phyloP scores from a whole-genome alignment of 2,888 invertebrate genomes.

The Andrena dorsata region DNA sequence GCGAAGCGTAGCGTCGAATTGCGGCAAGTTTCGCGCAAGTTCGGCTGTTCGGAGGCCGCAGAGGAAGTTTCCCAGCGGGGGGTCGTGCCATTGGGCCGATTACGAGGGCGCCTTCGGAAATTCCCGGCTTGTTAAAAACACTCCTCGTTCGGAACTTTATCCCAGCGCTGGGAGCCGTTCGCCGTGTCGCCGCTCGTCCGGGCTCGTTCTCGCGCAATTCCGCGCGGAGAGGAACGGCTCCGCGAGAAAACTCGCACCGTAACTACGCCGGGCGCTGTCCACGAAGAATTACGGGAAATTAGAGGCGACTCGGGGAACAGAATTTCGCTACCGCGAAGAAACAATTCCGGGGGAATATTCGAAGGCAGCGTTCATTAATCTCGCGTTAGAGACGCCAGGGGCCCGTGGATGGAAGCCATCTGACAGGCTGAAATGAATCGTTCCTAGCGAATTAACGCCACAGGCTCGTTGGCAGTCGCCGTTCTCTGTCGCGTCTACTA shows the following conservation, averaged over 20 bases:
- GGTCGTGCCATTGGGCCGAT: not conserved
- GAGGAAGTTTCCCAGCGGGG: not conserved
- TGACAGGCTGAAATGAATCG: conserved; percentile 40
- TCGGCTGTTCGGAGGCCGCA: not conserved
- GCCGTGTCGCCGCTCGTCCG: not conserved
- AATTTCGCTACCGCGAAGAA: not conserved
- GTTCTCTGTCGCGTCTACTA: conserved; percentile 46
- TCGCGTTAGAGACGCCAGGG: conserved; percentile 19
- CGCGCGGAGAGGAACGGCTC: not conserved
- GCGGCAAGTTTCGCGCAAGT: conserved; percentile 26
- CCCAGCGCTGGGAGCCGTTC: not conserved
- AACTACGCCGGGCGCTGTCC: not conserved
- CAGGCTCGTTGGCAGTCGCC: not conserved
- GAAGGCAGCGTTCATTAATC: conserved; percentile 40
- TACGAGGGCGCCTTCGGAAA: not conserved
- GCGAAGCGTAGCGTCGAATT: conserved; percentile 22
- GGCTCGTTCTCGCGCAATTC: not conserved
- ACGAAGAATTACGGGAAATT: conserved; percentile 28
- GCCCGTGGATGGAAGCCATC: conserved; percentile 20
- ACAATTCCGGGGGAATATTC: conserved; percentile 25
- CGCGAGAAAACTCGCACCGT: not conserved
- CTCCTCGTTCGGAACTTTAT: conserved; percentile 12
- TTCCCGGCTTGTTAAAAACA: not conserved
- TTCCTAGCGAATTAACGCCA: conserved; percentile 54
- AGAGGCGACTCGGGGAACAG: not conserved